Conservation (phyloP, 2,797 vertebrate species). For the Tangara arthus region DNA sequence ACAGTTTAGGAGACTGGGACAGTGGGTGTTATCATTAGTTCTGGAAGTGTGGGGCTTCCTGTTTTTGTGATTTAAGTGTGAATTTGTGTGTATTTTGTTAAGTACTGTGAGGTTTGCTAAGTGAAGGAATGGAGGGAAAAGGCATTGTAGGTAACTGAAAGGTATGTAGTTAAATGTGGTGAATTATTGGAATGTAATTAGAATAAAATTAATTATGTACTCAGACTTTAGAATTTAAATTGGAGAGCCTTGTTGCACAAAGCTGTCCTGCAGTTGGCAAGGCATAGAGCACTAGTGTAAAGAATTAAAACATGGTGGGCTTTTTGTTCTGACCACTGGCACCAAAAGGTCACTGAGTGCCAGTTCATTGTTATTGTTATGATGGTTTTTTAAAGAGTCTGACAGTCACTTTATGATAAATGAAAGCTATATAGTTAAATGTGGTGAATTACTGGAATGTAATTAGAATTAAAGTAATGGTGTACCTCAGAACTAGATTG, state of each 20-base stretch:
- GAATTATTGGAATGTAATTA: not conserved
- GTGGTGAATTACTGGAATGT: not conserved
- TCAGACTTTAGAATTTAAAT: not conserved
- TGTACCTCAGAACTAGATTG: not conserved
- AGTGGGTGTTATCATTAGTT: not conserved
- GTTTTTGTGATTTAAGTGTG: not conserved
- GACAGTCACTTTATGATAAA: not conserved
- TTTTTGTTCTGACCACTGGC: too few relatives aligned
- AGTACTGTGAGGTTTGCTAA: not conserved
- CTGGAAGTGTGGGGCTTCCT: not conserved
- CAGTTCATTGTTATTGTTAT: too few relatives aligned
- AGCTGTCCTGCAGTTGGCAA: not conserved
- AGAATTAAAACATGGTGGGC: too few relatives aligned
- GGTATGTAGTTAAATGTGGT: not conserved
- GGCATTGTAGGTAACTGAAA: not conserved
- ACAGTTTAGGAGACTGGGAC: not conserved
- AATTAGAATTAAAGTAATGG: not conserved
- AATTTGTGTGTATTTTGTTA: not conserved
- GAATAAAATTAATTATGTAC: not conserved
- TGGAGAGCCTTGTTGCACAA: not conserved
- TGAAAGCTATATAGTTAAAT: not conserved
- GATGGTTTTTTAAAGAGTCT: too few relatives aligned
- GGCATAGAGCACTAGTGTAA: not conserved
- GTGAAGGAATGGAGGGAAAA: not conserved
- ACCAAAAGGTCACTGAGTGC: too few relatives aligned